phyloP scores from a whole-genome alignment of 2,797 vertebrate species.

The Sebastes umbrosus region DNA sequence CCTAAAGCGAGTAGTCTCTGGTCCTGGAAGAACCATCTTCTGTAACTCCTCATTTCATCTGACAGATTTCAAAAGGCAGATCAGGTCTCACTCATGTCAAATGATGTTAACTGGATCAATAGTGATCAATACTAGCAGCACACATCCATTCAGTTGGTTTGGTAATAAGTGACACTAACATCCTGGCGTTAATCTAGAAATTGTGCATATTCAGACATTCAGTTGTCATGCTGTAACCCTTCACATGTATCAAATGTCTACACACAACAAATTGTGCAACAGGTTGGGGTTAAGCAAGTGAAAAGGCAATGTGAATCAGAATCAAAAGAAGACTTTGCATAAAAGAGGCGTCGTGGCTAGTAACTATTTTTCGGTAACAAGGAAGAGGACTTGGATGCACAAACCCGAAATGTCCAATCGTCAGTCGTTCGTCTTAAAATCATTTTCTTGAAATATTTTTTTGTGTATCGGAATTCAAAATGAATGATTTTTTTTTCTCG shows the following conservation, averaged over 20 bases:
- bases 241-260: slow-evolving; percentile 60
- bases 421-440: slow-evolving; percentile 6
- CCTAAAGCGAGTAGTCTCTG: slow-evolving; percentile 73
- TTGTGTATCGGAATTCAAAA: slow-evolving; percentile 13
- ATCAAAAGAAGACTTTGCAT: slow-evolving; percentile 61
- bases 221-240: slow-evolving; percentile 69
- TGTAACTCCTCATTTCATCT: slow-evolving; percentile 29
- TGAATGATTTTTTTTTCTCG: background rate
- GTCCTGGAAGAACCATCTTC: slow-evolving; percentile 78
- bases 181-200: slow-evolving; percentile 58
- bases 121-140: slow-evolving; percentile 28
- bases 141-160: slow-evolving; percentile 41
- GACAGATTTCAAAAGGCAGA: slow-evolving; percentile 63
- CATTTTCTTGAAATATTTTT: background rate
- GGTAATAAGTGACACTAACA: slow-evolving; percentile 51
- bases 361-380: slow-evolving; percentile 29
- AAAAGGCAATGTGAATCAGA: slow-evolving; percentile 74
- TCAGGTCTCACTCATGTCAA: slow-evolving; percentile 40
- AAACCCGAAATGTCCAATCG: slow-evolving; percentile 37
- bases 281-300: slow-evolving; percentile 66
- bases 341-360: slow-evolving; percentile 64
- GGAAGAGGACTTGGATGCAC: slow-evolving; percentile 38
- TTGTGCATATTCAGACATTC: slow-evolving; percentile 81
- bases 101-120: slow-evolving; percentile 23
- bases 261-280: slow-evolving; percentile 70